Conservation (phyloP, 2,113 vertebrate genomes). For the Arothron firmamentum region DNA sequence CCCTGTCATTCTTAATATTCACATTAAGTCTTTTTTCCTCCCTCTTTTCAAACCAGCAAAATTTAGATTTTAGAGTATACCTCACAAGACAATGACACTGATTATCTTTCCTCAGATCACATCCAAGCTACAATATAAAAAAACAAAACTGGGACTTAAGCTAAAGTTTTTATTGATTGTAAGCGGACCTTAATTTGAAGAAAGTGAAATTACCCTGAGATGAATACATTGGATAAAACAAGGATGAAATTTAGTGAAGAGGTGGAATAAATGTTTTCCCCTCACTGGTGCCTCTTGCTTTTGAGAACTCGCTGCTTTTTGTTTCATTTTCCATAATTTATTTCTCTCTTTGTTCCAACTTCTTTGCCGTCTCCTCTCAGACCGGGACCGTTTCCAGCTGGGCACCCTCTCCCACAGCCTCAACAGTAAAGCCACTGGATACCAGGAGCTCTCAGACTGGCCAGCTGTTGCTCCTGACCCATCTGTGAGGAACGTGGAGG, state of each 20-base stretch:
- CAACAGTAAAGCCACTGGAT: constrained; percentile 84
- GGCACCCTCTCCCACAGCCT: constrained; percentile 93
- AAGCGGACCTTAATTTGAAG: background rate
- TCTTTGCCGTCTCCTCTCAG: constrained; percentile 69
- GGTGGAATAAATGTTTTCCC: too few species aligned
- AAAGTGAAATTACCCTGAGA: too few species aligned
- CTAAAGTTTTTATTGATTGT: too few species aligned
- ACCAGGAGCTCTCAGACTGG: constrained; percentile 94
- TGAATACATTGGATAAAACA: too few species aligned
- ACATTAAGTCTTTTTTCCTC: constrained; percentile 64
- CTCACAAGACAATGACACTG: constrained; percentile 83
- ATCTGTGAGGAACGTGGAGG: constrained; percentile 89
- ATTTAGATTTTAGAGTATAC: constrained; percentile 81
- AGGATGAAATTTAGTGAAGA: too few species aligned
- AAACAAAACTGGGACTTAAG: too few species aligned
- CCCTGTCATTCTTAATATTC: constrained; percentile 98
- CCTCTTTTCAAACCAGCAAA: constrained; percentile 43
- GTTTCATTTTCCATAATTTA: background rate
- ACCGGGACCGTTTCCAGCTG: constrained; percentile 93
- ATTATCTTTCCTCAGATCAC: constrained; percentile 78
- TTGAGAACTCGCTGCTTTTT: background rate
- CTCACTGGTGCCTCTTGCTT: too few species aligned
- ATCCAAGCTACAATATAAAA: constrained; percentile 42
- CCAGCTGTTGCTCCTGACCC: constrained; percentile 88
- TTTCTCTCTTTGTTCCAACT: background rate